Evolutionary conservation across 1,140 invertebrate genomes (phyloP).

Genomic region (Bombus ignitus): DNA sequence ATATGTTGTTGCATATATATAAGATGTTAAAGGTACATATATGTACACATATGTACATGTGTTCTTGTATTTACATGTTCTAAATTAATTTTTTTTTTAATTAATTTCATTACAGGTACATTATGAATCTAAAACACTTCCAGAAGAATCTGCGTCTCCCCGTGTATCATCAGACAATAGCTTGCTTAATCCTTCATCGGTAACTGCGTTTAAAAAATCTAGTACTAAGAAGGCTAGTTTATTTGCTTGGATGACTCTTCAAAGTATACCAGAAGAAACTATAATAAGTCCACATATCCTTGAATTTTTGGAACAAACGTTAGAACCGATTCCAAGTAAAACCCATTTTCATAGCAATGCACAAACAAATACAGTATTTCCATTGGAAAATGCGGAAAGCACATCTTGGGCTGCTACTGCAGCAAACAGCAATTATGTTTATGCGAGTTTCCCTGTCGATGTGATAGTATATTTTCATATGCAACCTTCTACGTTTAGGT

Average conservation of each 20-base stretch:
- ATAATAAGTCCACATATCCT: conserved; percentile 97
- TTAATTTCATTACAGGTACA: conserved; percentile 85
- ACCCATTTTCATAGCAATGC: conserved; percentile 79
- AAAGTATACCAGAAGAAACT: conserved; percentile 97
- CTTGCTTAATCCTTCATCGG: conserved; percentile 70
- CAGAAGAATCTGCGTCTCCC: conserved; percentile 83
- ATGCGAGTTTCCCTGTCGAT: conserved; percentile 98
- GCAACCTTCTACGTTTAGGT: conserved; percentile 95
- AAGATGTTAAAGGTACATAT: not conserved
- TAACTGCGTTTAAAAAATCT: conserved; percentile 81
- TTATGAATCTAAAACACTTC: conserved; percentile 92
- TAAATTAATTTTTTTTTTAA: not conserved
- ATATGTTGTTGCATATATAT: not conserved
- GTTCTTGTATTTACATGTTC: conserved; percentile 8
- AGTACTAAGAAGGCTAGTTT: conserved; percentile 95
- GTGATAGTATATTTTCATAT: conserved; percentile 99
- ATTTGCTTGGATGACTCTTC: conserved; percentile 97
- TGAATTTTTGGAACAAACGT: conserved; percentile 96
- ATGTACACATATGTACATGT: conserved; percentile 4
- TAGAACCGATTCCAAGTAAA: conserved; percentile 95
- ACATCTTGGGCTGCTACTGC: conserved; percentile 81
- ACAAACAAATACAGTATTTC: conserved; percentile 75
- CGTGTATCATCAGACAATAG: conserved; percentile 72
- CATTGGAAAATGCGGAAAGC: conserved; percentile 77
- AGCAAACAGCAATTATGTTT: conserved; percentile 89